Percentiles rank a stretch among this genome's conserved stretches.
These are phyloP conservation scores for Scaptomyza flava DNA, from an alignment of 2,888 invertebrate genomes.

Conservation along the genomic window DNA sequence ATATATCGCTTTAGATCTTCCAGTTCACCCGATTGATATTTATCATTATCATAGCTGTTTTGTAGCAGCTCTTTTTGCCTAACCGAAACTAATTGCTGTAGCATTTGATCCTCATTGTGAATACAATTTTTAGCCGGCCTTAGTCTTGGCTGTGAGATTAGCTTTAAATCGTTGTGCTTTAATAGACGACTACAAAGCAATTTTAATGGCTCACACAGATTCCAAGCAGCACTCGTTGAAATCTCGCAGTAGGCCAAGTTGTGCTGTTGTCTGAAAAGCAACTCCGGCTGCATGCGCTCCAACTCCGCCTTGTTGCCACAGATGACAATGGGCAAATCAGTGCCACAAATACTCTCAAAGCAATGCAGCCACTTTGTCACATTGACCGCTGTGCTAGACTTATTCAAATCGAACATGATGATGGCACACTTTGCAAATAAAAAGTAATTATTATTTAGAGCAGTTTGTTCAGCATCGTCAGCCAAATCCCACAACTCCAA, in stretches of 20 bases:
- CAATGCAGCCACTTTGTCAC: conserved; percentile 28
- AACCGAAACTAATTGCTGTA: conserved; percentile 21
- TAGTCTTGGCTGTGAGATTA: conserved; percentile 27
- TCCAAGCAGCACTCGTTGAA: conserved; percentile 37
- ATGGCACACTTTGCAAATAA: conserved; percentile 39
- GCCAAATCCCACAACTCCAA: conserved; percentile 45
- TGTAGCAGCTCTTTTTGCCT: neutral
- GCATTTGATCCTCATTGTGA: conserved; percentile 1
- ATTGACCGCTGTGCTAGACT: conserved; percentile 15
- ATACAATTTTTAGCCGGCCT: neutral
- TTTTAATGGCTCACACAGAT: conserved; percentile 26
- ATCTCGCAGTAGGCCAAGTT: conserved; percentile 40
- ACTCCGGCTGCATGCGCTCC: conserved; percentile 18
- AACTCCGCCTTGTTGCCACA: conserved; percentile 49
- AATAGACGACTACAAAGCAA: conserved; percentile 32
- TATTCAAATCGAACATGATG: conserved; percentile 39
- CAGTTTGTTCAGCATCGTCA: conserved; percentile 12
- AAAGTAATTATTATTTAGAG: conserved; percentile 33
- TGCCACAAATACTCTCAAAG: conserved; percentile 29
- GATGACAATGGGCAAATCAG: conserved; percentile 28
- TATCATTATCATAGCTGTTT: neutral
- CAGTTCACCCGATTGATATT: neutral
- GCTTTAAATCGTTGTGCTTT: conserved; percentile 11
- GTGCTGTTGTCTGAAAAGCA: conserved; percentile 6
- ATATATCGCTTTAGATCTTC: neutral